A percentile compares a stretch with the other conserved stretches of the same genome.
These are phyloP conservation scores for Acronicta leporina DNA, from an alignment of 2,888 invertebrate species.

Conservation along the genomic window DNA sequence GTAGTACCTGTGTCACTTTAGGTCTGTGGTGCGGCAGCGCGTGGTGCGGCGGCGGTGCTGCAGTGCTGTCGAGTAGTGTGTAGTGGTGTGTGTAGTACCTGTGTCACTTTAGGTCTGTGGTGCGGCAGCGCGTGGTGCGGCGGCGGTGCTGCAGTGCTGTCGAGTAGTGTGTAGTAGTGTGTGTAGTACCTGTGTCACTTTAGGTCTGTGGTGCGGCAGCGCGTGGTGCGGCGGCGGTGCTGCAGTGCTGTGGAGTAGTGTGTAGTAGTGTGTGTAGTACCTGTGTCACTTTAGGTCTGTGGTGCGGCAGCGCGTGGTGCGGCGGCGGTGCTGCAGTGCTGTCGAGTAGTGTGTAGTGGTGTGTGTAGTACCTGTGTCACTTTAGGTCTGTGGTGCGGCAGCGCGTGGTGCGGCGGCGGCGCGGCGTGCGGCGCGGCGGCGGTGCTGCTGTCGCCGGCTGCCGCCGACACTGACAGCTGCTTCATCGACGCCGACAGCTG, in stretches of 20 bases:
- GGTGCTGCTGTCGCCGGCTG: slow-evolving; percentile 44
- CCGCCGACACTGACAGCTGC: slow-evolving; percentile 80
- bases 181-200: not conserved
- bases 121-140: not conserved
- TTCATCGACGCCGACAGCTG: slow-evolving; percentile 85
- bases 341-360: not conserved
- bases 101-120: not conserved
- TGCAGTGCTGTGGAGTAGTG: slow-evolving; percentile 3
- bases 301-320: slow-evolving; percentile 62
- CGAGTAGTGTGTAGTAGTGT: no score
- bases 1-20: no score
- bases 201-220: slow-evolving; percentile 25
- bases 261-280: not conserved
- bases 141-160: not conserved
- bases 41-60: no score
- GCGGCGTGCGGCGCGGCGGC: slow-evolving; percentile 41
- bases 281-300: slow-evolving; percentile 67
- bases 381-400: slow-evolving; percentile 71
- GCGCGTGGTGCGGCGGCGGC: slow-evolving; percentile 57
- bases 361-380: slow-evolving; percentile 25
- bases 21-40: no score
- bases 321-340: slow-evolving; percentile 41
- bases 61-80: no score
- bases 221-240: slow-evolving; percentile 55
- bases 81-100: not conserved